Evolutionary conservation across 2,797 vertebrate genomes (phyloP), one percentile per base, ranked within the genome.

Genomic region (Macrochelys suwanniensis): DNA sequence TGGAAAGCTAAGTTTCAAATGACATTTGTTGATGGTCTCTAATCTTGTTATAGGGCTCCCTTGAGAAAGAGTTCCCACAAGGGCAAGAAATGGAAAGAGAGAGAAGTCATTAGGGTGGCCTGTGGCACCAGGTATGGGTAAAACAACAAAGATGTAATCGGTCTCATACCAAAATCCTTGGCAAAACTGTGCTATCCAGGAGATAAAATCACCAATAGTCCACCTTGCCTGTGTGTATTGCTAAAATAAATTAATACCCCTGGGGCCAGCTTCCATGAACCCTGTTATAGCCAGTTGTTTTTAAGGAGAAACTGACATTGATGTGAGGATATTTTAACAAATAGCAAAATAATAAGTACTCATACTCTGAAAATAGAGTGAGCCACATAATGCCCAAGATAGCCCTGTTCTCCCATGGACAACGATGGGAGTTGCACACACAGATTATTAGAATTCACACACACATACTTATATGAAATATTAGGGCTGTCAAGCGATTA

Each of bases 111-210:
- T 94, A 97, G 98, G 97, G 97, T 97, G 80, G 98, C 98, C 96
- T 97, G 94, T 96, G 98, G 98, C 97, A 98, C 97, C 98, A 99
- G 99, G 98, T 99, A 98, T 4, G 96, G 79, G 90, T 89, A 49
- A 97, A 88, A 94, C 77, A 89, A 7, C 74, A 85, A 84, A 37
- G 25, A 50, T 88, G 50, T 0, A 2, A 85, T 65, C 88, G 74
- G 74, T 37, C 0, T 33, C 80, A 15, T 68, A 31, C n/a, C 54
- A 89, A 49, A 89, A 88, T 61, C 8, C 9, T 0, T 80, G 82
- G 23, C 26, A 76, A 92, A 95, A 54, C 1, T 23, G 91, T 9
- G 53, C 85, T 21, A n/a, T 85, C 54, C 17, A 51, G 51, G 42
- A 89, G 80, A 76, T 87, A 61, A 82, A 80, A 82, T 10, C 19